Conservation (phyloP, 2,113 vertebrate genomes). For the Vulpes lagopus region DNA sequence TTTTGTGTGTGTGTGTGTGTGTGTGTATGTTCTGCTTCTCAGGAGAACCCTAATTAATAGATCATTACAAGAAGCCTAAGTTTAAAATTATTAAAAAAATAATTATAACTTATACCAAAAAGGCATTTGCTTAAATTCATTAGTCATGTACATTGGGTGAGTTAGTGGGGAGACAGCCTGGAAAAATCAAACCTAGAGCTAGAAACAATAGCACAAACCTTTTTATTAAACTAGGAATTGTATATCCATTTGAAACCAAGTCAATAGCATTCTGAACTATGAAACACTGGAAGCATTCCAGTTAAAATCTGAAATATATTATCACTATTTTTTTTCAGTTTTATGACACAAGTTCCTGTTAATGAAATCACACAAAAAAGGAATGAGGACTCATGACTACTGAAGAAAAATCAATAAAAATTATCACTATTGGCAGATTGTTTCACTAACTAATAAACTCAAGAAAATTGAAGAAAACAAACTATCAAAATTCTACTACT, state of each 20-base stretch:
- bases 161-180: not conserved
- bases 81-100: constrained; percentile 21
- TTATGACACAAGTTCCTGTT: constrained; percentile 17
- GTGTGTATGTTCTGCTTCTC: not conserved
- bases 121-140: constrained; percentile 13
- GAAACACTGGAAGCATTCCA: constrained; percentile 24
- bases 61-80: not conserved
- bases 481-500: not conserved
- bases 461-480: constrained; percentile 44
- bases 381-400: constrained; percentile 35
- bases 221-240: constrained; percentile 44
- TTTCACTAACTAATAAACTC: constrained; percentile 49
- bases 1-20: not conserved
- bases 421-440: constrained; percentile 52
- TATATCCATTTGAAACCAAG: not conserved
- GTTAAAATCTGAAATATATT: constrained; percentile 38
- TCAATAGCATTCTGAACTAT: not conserved
- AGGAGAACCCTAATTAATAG: not conserved
- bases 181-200: not conserved
- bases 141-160: not conserved
- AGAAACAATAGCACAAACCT: not conserved
- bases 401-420: constrained; percentile 47
- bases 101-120: not conserved
- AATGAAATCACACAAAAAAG: constrained; percentile 19
- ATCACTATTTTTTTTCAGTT: constrained; percentile 54